phyloP scores from a whole-genome alignment of 2,888 invertebrate genomes.

The Galeopsomyia nigrocyanea region DNA sequence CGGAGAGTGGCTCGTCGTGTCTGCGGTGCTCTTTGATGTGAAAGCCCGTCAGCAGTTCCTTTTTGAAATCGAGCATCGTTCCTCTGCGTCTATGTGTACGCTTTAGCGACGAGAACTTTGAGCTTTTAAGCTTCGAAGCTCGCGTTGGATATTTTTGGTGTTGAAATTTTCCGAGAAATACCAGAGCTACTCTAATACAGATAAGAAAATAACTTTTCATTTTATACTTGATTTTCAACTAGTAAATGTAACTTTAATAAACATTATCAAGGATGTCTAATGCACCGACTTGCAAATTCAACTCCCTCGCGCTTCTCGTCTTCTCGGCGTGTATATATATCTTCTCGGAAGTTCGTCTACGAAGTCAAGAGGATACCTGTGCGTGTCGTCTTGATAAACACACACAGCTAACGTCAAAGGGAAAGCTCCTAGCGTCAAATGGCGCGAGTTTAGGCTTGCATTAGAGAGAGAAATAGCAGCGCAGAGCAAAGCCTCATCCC shows the following conservation, averaged over 20 bases:
- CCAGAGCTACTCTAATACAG: too few species aligned
- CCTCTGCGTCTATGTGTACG: too few species aligned
- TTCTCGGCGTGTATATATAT: not conserved
- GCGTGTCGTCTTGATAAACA: not conserved
- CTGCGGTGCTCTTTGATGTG: slow-evolving; percentile 36
- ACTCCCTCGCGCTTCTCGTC: too few species aligned
- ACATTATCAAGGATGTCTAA: not conserved
- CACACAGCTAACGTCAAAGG: slow-evolving; percentile 21
- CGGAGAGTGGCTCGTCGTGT: slow-evolving; percentile 4
- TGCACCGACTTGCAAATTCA: too few species aligned
- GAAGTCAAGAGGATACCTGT: slow-evolving; percentile 12
- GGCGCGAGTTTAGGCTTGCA: slow-evolving; percentile 17
- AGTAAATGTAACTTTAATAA: too few species aligned
- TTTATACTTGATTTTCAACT: too few species aligned
- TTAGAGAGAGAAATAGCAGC: not conserved
- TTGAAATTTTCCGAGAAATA: too few species aligned
- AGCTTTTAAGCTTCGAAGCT: too few species aligned
- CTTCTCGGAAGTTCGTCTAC: not conserved
- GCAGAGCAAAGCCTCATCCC: not conserved
- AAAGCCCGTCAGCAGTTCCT: too few species aligned
- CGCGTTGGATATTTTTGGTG: too few species aligned
- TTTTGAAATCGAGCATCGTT: not conserved
- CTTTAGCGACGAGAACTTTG: not conserved
- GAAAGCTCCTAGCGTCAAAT: slow-evolving; percentile 31
- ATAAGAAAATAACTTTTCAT: too few species aligned